Evolutionary conservation across 1,140 invertebrate species (phyloP).

Genomic region (Meloidogyne floridensis): DNA sequence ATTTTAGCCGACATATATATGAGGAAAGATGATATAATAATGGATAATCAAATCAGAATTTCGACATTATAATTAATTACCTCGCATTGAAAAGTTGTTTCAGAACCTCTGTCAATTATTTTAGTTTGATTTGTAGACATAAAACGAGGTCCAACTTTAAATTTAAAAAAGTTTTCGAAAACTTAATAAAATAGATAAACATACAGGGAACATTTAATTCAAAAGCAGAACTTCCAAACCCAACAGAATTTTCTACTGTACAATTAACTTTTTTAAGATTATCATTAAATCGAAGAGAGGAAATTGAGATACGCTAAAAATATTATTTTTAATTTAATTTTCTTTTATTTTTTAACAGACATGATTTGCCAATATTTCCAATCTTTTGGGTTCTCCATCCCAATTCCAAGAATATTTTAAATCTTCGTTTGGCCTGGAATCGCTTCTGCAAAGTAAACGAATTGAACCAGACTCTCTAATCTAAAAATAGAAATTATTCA

Average conservation of each 20-base stretch:
- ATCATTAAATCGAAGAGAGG: conserved; percentile 27
- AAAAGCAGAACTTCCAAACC: conserved; percentile 16
- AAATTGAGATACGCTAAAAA: conserved; percentile 21
- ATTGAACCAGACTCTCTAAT: conserved; percentile 20
- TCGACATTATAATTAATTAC: neutral
- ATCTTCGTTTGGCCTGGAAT: conserved; percentile 26
- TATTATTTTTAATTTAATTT: neutral
- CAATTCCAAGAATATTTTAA: conserved; percentile 26
- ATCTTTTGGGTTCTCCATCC: conserved; percentile 29
- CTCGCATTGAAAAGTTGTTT: conserved; percentile 57
- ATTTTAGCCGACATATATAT: too few species aligned
- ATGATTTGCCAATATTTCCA: conserved; percentile 15
- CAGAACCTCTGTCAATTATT: conserved; percentile 52
- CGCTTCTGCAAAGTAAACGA: conserved; percentile 18
- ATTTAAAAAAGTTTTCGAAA: neutral
- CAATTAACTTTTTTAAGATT: conserved; percentile 26
- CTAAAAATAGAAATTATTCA: neutral
- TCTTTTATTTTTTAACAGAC: neutral
- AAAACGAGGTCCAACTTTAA: conserved; percentile 53
- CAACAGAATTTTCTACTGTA: conserved; percentile 29
- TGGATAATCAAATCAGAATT: too few species aligned
- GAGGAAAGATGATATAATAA: too few species aligned
- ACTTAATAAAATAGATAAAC: neutral
- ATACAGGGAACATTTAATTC: conserved; percentile 30
- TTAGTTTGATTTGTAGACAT: conserved; percentile 59